phyloP scores from a whole-genome alignment of 64 coral and sea anemone genomes.

The Anthopleura sola region DNA sequence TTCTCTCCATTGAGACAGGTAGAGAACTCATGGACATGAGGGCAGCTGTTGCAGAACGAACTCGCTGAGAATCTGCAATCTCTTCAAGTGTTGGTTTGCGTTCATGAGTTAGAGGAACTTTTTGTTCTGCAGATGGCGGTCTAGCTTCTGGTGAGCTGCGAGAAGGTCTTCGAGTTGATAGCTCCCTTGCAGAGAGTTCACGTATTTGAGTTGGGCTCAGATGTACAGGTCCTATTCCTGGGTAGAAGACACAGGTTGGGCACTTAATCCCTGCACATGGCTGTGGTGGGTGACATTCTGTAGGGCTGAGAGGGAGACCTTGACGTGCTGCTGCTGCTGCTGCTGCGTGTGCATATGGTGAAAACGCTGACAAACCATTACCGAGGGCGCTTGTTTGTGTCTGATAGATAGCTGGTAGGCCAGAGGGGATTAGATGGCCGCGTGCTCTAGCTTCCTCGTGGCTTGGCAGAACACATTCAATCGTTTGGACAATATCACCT shows the following conservation, averaged over 20 bases:
- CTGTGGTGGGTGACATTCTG: slow-evolving; percentile 49
- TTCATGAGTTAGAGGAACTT: slow-evolving; percentile 24
- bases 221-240: slow-evolving; percentile 48
- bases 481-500: slow-evolving; percentile 91
- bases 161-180: slow-evolving; percentile 15
- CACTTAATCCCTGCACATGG: slow-evolving; percentile 70
- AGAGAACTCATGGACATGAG: slow-evolving; percentile 77
- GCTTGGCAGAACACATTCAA: slow-evolving; percentile 87
- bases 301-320: slow-evolving; percentile 61
- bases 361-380: slow-evolving; percentile 76
- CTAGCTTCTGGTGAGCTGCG: slow-evolving; percentile 1
- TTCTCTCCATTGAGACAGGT: not conserved
- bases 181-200: slow-evolving; percentile 27
- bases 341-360: slow-evolving; percentile 53
- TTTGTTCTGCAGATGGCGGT: slow-evolving; percentile 29
- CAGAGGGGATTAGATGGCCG: slow-evolving; percentile 46
- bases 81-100: slow-evolving; percentile 47
- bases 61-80: slow-evolving; percentile 54
- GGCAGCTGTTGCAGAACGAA: slow-evolving; percentile 67
- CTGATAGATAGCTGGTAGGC: slow-evolving; percentile 33
- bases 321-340: slow-evolving; percentile 54
- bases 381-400: slow-evolving; percentile 53
- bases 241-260: slow-evolving; percentile 76
- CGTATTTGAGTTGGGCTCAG: slow-evolving; percentile 33
- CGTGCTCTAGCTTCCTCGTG: slow-evolving; percentile 77